Base-by-base conservation (phyloP, 2,888 invertebrate genomes). In the Drosophila leonis region DNA sequence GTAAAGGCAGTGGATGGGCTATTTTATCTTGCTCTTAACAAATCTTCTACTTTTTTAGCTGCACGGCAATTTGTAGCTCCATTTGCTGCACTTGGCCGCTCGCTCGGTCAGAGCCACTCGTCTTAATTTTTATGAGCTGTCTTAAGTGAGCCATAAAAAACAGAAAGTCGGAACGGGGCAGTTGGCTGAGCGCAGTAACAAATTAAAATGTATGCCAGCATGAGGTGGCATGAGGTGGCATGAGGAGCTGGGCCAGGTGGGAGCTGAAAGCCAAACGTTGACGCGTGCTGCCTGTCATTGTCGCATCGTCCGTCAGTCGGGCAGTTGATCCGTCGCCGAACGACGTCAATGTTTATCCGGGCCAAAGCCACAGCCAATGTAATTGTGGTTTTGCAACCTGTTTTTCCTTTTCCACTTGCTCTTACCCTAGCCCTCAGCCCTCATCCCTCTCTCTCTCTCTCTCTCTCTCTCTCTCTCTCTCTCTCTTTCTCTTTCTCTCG, bases 61-160 rank as follows among this genome's bases (percentile, higher is more conserved):
- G 61, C 51, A 56, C 33, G 42, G 65, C 76, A 76, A 61, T 75
- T 76, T 67, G 64, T 66, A 66, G 75, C 33, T 51, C 72, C 60
- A 76, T 72, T 72, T 51, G 48, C 35, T 52, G 42, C 31, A 39
- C 59, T 39, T 37, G 41, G 63, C 61, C 49, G 51, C 65, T 54
- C 49, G 51, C 65, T 54, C 57, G 59, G 62, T 59, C 74, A 71
- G 67, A 18, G 72, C 61, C 71, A 65, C 75, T 80, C 82, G 62
- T 82, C 83, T 84, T 84, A 83, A 84, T 84, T 84, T 86, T 82
- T 83, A 86, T 83, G 84, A 82, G 82, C 86, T 79, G 73, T 76
- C 80, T 79, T 80, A 65, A 83, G 77, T 82, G 82, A 82, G 83
- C 82, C 80, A 82, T 84, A 80, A 86, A 86, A 82, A 52, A 20